Evolutionary conservation across 2,797 vertebrate genomes (phyloP), one percentile per base, ranked within the genome.

Genomic region (Myiotriccus ornatus): DNA sequence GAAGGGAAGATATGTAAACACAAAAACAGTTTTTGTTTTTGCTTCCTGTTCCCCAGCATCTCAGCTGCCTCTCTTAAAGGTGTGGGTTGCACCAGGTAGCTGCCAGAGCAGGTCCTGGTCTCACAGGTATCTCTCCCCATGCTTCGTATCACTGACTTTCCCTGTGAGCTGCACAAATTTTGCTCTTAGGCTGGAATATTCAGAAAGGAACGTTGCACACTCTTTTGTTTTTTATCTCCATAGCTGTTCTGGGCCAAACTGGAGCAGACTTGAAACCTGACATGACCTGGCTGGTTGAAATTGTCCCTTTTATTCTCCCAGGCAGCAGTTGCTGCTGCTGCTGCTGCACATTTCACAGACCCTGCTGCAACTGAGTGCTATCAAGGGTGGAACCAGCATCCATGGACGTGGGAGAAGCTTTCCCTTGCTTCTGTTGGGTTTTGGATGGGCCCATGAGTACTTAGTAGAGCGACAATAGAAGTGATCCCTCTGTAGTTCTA

Each of bases 221-320:
- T 91, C 65, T 52, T 85, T 95, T 73, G 57, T 12, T 87, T 93
- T 91, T 71, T 87, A 28, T 69, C 35, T 57, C 71, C 18, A 0
- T 59, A 77, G 64, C 69, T 95, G 50, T 68, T 96, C 64, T 21
- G n/a, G 90, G 86, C 52, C 68, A 65, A 24, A 41, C 59, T 82
- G 74, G 57, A 91, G n/a, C 44, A 83, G 79, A 69, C 21, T 83
- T 82, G 89, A 90, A 85, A 83, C 67, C 77, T 88, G 83, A 81
- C 82, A 8, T 56, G 52, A 75, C 53, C 60, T 84, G 30, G 37
- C 74, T 76, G 64, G 70, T 79, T 52, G 34, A 73, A 89, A 56
- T 74, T 74, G 47, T 73, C 49, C 64, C 59, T 84, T 55, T 65
- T 75, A 28, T 43, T 60, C 59, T 87, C 41, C 55, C 60, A 80